Conservation (phyloP, 1,140 invertebrate genomes). For the Nautilus pompilius region DNA sequence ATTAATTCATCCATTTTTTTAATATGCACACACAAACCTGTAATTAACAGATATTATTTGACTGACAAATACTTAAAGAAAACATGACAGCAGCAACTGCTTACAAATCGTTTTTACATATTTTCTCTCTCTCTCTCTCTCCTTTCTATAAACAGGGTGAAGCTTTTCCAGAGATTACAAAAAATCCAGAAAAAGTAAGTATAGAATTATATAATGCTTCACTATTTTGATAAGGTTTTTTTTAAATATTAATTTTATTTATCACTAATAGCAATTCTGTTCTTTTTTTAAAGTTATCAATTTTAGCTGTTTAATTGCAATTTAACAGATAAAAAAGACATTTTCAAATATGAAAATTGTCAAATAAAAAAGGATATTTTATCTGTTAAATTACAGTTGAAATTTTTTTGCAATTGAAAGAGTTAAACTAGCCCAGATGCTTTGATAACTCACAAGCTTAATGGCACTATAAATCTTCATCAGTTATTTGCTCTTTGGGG, state of each 20-base stretch:
- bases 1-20: not conserved
- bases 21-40: too few species aligned
- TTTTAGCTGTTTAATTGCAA: too few species aligned
- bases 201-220: not conserved
- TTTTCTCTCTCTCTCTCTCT: slow-evolving; percentile 5
- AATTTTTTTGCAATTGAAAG: too few species aligned
- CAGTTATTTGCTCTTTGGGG: too few species aligned
- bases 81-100: not conserved
- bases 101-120: not conserved
- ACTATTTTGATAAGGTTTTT: not conserved
- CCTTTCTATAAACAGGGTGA: slow-evolving; percentile 54
- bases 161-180: slow-evolving; percentile 77
- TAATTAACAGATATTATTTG: too few species aligned
- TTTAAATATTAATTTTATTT: not conserved
- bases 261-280: not conserved
- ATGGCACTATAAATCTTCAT: too few species aligned
- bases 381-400: too few species aligned
- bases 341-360: not conserved
- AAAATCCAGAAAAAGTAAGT: slow-evolving; percentile 64
- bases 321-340: too few species aligned
- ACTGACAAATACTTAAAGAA: not conserved
- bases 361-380: not conserved
- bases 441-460: too few species aligned
- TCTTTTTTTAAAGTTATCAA: not conserved
- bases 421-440: too few species aligned